Conservation (phyloP, 1,140 invertebrate species). For the Drosophila pectinifera region DNA sequence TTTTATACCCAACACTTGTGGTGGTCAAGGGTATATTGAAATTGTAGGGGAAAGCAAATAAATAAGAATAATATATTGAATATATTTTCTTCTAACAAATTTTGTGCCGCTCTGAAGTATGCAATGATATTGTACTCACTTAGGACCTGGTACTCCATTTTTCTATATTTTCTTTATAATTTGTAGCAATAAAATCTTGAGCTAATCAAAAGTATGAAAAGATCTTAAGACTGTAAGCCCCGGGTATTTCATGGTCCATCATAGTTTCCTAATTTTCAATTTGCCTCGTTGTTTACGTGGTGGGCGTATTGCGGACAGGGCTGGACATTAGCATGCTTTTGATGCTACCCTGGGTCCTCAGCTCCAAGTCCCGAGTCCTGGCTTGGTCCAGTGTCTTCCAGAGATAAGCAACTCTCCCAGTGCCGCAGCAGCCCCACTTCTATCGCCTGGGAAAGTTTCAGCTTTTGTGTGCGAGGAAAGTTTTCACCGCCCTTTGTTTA, state of each 20-base stretch:
- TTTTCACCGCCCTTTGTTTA: constrained; percentile 72
- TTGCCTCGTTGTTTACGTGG: constrained; percentile 16
- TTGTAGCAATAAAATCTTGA: neutral
- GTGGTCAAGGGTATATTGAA: neutral
- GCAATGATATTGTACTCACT: neutral
- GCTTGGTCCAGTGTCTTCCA: constrained; percentile 50
- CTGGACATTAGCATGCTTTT: constrained; percentile 83
- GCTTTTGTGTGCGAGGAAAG: constrained; percentile 49
- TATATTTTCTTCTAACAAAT: too few species aligned
- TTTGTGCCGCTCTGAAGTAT: too few species aligned
- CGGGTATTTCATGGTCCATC: neutral
- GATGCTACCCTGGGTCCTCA: constrained; percentile 52
- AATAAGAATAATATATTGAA: neutral
- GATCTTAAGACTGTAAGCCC: too few species aligned
- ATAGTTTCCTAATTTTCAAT: too few species aligned
- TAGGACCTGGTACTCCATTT: neutral
- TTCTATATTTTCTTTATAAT: too few species aligned
- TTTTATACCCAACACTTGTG: neutral
- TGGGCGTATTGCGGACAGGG: constrained; percentile 56
- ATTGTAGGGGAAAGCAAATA: neutral
- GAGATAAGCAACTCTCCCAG: constrained; percentile 64
- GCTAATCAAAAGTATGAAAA: too few species aligned
- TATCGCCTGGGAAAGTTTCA: constrained; percentile 45
- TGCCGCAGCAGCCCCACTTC: constrained; percentile 40
- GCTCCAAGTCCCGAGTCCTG: constrained; percentile 3